Evolutionary conservation across 2,113 vertebrate genomes (phyloP).

Genomic region (Meles meles): DNA sequence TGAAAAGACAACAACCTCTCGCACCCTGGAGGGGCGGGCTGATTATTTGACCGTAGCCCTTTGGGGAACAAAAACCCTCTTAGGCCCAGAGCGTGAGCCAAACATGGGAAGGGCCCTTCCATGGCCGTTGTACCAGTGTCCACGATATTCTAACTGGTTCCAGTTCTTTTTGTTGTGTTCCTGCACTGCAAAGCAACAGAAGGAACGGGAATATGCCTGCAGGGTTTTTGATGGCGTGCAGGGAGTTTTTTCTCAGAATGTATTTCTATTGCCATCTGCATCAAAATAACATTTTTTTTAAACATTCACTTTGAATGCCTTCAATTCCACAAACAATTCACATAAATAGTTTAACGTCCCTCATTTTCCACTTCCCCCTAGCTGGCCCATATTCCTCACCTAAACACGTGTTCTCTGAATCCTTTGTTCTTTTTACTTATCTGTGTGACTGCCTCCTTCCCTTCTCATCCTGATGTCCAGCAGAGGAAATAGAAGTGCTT

Average conservation of each 20-base stretch:
- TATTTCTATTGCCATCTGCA: conserved; percentile 59
- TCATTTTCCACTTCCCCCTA: neutral
- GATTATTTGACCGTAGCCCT: neutral
- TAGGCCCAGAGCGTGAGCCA: neutral
- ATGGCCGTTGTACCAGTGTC: neutral
- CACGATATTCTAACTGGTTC: conserved; percentile 41
- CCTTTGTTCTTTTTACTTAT: neutral
- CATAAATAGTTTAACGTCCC: neutral
- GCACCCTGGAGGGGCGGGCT: neutral
- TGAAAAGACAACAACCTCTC: conserved; percentile 25
- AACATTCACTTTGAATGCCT: neutral
- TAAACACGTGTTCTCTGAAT: neutral
- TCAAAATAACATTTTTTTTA: conserved; percentile 30
- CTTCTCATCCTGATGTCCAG: neutral
- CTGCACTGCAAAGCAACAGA: conserved; percentile 22
- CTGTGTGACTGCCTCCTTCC: neutral
- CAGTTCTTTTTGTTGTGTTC: conserved; percentile 20
- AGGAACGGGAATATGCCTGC: conserved; percentile 25
- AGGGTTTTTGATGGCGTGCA: conserved; percentile 35
- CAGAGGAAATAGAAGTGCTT: neutral
- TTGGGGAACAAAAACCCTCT: conserved; percentile 13
- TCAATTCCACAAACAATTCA: neutral
- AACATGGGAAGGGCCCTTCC: neutral
- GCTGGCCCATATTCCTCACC: neutral
- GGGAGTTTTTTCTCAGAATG: neutral